phyloP scores from a whole-genome alignment of 2,797 vertebrate genomes.

The Triplophysa yarkandensis region DNA sequence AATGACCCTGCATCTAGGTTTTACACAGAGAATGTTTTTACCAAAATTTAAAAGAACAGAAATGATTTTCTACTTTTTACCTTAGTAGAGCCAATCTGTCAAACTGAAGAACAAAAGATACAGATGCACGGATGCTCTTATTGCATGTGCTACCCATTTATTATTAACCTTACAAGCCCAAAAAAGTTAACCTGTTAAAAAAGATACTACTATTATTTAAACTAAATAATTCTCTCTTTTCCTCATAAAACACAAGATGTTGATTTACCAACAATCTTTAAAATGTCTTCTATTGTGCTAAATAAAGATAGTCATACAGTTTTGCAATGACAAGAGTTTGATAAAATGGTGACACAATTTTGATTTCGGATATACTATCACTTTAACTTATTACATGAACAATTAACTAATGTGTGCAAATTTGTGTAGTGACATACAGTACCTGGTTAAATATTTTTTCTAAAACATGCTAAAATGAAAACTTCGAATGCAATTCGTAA shows the following conservation, averaged over 20 bases:
- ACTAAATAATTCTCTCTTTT: no score
- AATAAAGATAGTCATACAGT: no score
- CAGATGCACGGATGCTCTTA: neutral
- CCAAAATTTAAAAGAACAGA: neutral
- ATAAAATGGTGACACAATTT: neutral
- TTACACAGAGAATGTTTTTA: neutral
- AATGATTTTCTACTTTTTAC: neutral
- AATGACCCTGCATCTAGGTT: neutral
- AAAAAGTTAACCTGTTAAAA: neutral
- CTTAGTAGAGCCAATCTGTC: neutral
- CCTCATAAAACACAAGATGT: no score
- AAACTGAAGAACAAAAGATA: neutral
- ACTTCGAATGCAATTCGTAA: neutral
- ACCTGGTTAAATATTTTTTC: neutral
- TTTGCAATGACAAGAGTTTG: no score
- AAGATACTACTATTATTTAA: no score
- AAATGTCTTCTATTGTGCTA: no score
- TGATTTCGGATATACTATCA: no score
- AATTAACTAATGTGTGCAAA: neutral
- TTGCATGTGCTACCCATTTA: neutral
- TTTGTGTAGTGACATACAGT: neutral
- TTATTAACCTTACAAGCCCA: neutral
- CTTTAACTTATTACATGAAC: no score
- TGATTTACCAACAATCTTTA: neutral
- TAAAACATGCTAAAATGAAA: neutral